Evolutionary conservation across 2,888 invertebrate genomes (phyloP).

Genomic region (Ectropis crepuscularia): DNA sequence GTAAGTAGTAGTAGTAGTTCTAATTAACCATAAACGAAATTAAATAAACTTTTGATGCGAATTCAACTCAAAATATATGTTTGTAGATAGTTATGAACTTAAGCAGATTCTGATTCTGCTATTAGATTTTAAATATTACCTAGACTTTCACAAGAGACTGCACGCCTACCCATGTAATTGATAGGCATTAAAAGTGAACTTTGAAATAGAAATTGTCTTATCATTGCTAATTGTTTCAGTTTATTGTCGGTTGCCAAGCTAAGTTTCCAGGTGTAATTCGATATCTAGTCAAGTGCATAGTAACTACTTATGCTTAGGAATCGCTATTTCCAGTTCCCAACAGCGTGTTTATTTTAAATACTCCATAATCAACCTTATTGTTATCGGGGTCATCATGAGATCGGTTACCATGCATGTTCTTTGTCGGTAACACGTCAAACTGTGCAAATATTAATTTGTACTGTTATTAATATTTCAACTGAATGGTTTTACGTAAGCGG

Average conservation of each 20-base stretch:
- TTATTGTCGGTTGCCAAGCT: slow-evolving; percentile 11
- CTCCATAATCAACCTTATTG: background rate
- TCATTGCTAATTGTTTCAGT: background rate
- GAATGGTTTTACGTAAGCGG: slow-evolving; percentile 3
- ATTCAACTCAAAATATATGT: no score
- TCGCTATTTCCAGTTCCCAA: slow-evolving; percentile 15
- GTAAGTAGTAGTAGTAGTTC: no score
- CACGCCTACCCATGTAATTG: no score
- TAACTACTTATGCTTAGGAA: slow-evolving; percentile 9
- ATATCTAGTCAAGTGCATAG: slow-evolving; percentile 3
- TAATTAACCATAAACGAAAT: no score
- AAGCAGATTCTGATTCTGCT: no score
- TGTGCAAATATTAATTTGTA: slow-evolving; percentile 3
- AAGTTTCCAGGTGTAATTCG: slow-evolving; percentile 3
- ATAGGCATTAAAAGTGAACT: no score
- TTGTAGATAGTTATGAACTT: no score
- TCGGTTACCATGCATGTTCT: slow-evolving; percentile 23
- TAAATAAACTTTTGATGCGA: no score
- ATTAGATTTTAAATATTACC: no score
- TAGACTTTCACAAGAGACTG: no score
- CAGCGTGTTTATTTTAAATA: slow-evolving; percentile 5
- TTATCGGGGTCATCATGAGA: slow-evolving; percentile 18
- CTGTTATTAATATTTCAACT: slow-evolving; percentile 7
- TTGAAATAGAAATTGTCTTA: no score
- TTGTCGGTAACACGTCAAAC: slow-evolving; percentile 20